phyloP scores from a whole-genome alignment of 1,140 invertebrate genomes.

The Andricus grossulariae region DNA sequence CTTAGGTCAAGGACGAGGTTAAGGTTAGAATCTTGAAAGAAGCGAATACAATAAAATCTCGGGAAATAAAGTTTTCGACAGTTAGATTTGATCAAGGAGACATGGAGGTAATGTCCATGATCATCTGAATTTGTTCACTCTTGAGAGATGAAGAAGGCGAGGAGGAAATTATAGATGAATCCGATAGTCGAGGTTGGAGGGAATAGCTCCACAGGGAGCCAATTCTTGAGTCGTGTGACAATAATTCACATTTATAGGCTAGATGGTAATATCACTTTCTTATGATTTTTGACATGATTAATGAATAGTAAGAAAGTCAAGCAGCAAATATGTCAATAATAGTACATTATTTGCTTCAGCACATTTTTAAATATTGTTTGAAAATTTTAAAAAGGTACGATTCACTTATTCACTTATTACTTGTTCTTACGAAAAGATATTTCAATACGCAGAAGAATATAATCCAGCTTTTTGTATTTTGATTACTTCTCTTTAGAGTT shows the following conservation, averaged over 20 bases:
- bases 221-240: not conserved
- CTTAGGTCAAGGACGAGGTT: not conserved
- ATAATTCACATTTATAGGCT: constrained; percentile 8
- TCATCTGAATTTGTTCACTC: constrained; percentile 23
- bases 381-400: too few relatives aligned
- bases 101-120: constrained; percentile 8
- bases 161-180: constrained; percentile 22
- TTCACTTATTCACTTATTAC: too few relatives aligned
- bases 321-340: not conserved
- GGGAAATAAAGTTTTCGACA: not conserved
- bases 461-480: too few relatives aligned
- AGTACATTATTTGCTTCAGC: not conserved
- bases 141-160: not conserved
- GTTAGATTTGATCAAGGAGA: constrained; percentile 5
- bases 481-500: too few relatives aligned
- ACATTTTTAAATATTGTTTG: too few relatives aligned
- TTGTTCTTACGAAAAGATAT: too few relatives aligned
- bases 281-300: not conserved
- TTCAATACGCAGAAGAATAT: too few relatives aligned
- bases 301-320: not conserved
- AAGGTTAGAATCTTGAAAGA: not conserved
- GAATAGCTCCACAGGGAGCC: not conserved
- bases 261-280: not conserved
- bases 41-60: constrained; percentile 8
- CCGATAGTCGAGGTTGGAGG: not conserved